A percentile compares a stretch with the other conserved stretches of the same genome.
Conservation (phyloP, 2,113 vertebrate species). For the Bettongia penicillata region DNA sequence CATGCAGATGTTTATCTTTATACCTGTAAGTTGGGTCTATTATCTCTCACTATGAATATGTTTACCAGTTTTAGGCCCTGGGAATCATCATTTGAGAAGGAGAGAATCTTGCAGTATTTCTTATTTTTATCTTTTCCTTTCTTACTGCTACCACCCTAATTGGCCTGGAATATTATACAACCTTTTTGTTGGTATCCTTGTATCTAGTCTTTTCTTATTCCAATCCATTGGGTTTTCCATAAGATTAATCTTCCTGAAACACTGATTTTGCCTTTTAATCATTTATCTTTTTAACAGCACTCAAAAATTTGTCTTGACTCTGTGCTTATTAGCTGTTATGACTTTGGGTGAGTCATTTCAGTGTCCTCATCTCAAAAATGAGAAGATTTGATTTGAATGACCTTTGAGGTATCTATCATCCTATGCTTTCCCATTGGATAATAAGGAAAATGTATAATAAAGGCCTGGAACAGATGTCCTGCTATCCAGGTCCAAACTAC, state of each 20-base stretch:
- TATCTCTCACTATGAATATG: neutral
- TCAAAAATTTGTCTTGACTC: neutral
- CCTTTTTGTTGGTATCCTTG: constrained; percentile 9
- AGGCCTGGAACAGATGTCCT: neutral
- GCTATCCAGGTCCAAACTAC: neutral
- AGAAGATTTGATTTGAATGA: neutral
- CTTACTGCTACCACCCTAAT: neutral
- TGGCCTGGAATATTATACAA: neutral
- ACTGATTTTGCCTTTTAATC: constrained; percentile 19
- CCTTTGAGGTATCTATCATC: neutral
- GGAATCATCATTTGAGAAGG: neutral
- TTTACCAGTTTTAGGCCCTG: neutral
- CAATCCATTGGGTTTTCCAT: neutral
- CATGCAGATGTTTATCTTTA: neutral
- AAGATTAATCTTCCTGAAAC: constrained; percentile 19
- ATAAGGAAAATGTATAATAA: neutral
- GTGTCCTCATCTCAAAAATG: neutral
- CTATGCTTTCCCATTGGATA: neutral
- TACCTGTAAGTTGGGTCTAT: neutral
- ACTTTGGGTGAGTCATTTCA: neutral
- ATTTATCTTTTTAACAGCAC: neutral
- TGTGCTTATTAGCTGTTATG: neutral
- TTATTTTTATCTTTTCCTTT: neutral
- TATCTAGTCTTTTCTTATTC: neutral
- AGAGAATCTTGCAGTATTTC: neutral